Conservation (phyloP, 1,140 invertebrate species). For the Solenopsis invicta region DNA sequence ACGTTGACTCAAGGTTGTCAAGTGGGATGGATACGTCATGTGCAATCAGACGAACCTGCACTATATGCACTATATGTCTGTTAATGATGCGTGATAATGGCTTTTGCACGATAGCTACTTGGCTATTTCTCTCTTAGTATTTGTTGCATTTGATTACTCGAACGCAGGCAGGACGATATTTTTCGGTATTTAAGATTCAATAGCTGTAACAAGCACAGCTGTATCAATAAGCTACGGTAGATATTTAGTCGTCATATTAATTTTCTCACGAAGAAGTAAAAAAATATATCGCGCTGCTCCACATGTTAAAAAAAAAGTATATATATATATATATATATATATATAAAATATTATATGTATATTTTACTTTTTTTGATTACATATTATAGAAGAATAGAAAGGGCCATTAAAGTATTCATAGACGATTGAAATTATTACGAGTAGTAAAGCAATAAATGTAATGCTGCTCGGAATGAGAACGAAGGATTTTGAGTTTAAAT, state of each 20-base stretch:
- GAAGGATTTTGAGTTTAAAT: no score
- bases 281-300: neutral
- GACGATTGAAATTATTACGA: no score
- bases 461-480: no score
- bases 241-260: neutral
- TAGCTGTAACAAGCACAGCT: neutral
- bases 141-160: neutral
- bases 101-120: neutral
- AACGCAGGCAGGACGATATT: neutral
- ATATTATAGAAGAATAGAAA: no score
- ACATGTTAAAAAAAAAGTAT: neutral
- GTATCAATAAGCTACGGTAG: neutral
- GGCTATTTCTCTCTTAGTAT: neutral
- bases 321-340: no score
- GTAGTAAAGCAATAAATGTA: no score
- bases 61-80: slow-evolving; percentile 11
- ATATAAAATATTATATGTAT: neutral
- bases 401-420: no score
- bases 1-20: slow-evolving; percentile 13
- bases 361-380: neutral
- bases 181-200: neutral
- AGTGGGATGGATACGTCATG: slow-evolving; percentile 27
- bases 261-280: neutral
- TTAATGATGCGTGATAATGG: slow-evolving; percentile 30
- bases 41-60: slow-evolving; percentile 26